Percentiles rank a stretch among this genome's conserved stretches.
phyloP scores from a whole-genome alignment of 2,113 vertebrate species.

The Oreochromis spilurus region DNA sequence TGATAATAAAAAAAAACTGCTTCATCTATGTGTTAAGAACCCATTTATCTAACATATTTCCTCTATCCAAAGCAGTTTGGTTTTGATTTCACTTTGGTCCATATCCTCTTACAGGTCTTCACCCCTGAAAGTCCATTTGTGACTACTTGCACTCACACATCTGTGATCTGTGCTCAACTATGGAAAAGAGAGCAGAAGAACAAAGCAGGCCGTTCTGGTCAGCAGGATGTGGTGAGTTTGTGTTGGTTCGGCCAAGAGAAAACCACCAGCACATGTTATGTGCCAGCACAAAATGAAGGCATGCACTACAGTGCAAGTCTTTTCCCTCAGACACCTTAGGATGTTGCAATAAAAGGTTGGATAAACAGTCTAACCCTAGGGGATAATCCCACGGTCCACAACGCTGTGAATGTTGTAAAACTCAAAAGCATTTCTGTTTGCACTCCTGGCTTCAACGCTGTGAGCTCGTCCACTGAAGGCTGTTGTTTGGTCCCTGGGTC shows the following conservation, averaged over 20 bases:
- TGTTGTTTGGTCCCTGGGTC: background rate
- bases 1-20: background rate
- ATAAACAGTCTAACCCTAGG: background rate
- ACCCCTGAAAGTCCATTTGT: background rate
- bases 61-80: background rate
- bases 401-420: background rate
- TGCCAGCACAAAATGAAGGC: background rate
- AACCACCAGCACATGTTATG: background rate
- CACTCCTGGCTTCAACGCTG: background rate
- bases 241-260: background rate
- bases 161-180: background rate
- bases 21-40: no score
- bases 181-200: background rate
- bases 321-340: background rate
- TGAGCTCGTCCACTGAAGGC: fast-evolving
- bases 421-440: background rate
- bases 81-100: no score
- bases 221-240: background rate
- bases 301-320: background rate
- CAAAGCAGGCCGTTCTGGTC: background rate
- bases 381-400: background rate
- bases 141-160: background rate
- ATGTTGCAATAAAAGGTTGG: fast-evolving
- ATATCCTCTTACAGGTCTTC: background rate
- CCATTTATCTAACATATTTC: background rate